Conservation (phyloP, 2,888 invertebrate species). For the Macropis europaea region DNA sequence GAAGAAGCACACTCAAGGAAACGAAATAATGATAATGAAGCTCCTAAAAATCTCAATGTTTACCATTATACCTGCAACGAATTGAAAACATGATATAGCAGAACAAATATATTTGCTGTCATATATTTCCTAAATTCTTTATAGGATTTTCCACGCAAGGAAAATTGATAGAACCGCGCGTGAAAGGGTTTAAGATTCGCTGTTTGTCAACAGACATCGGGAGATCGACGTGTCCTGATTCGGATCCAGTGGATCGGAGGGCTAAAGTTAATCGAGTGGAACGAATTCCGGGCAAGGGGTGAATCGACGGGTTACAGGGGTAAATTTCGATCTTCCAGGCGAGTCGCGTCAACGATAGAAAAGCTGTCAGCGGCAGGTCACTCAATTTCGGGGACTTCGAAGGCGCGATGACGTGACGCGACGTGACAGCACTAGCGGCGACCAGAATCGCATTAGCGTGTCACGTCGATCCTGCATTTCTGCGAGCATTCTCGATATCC, state of each 20-base stretch:
- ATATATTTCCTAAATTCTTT: too few species aligned
- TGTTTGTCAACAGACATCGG: background rate
- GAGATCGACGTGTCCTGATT: conserved; percentile 16
- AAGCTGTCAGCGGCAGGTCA: conserved; percentile 57
- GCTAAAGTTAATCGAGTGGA: conserved; percentile 41
- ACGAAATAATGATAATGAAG: too few species aligned
- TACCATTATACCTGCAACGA: too few species aligned
- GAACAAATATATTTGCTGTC: too few species aligned
- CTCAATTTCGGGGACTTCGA: conserved; percentile 46
- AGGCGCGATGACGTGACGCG: conserved; percentile 41
- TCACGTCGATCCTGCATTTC: conserved; percentile 18
- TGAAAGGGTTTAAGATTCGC: too few species aligned
- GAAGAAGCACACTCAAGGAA: too few species aligned
- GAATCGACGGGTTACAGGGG: conserved; percentile 33
- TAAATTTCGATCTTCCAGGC: conserved; percentile 44
- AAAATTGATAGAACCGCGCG: too few species aligned
- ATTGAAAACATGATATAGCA: too few species aligned
- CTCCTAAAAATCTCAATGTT: too few species aligned
- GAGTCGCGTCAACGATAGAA: conserved; percentile 42
- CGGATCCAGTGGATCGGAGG: conserved; percentile 5
- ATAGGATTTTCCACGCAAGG: too few species aligned
- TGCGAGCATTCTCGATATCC: conserved; percentile 10
- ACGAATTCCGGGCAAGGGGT: conserved; percentile 23
- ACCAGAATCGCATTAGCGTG: conserved; percentile 45
- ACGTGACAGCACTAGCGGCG: conserved; percentile 36